phyloP scores from a whole-genome alignment of 2,797 vertebrate genomes.

The Saxicola maurus region DNA sequence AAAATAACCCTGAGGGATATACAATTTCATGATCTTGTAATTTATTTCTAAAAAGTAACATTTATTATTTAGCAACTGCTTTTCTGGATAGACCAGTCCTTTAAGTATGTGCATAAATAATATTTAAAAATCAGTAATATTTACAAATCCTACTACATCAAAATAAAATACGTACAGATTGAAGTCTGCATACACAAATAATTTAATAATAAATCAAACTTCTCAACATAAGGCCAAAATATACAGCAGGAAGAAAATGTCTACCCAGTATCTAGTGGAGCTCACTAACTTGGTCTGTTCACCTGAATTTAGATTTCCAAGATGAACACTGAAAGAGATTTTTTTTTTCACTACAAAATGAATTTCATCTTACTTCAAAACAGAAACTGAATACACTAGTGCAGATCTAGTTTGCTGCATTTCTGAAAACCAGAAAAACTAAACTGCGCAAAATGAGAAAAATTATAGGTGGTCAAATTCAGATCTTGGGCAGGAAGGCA shows the following conservation, averaged over 20 bases:
- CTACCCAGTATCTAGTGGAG: slow-evolving; percentile 38
- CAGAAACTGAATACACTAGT: slow-evolving; percentile 3
- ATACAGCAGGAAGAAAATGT: slow-evolving; percentile 54
- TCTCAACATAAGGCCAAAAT: slow-evolving; percentile 56
- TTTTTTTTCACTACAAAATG: background rate
- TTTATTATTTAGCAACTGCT: slow-evolving; percentile 72
- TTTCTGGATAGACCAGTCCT: slow-evolving; percentile 69
- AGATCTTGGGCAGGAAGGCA: slow-evolving; percentile 47
- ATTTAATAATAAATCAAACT: slow-evolving; percentile 75
- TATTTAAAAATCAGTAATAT: slow-evolving; percentile 74
- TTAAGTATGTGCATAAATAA: slow-evolving; percentile 77
- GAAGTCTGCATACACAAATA: slow-evolving; percentile 73
- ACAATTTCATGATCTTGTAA: slow-evolving; percentile 68
- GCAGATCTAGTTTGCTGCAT: slow-evolving; percentile 41
- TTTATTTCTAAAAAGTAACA: slow-evolving; percentile 72
- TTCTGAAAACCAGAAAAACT: slow-evolving; percentile 51
- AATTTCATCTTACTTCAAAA: slow-evolving; percentile 12
- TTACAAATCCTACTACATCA: slow-evolving; percentile 74
- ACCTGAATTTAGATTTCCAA: slow-evolving; percentile 23
- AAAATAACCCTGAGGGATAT: slow-evolving; percentile 80
- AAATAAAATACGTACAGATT: slow-evolving; percentile 73
- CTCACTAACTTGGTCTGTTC: slow-evolving; percentile 38
- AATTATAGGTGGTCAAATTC: slow-evolving; percentile 41
- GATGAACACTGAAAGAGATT: slow-evolving; percentile 5
- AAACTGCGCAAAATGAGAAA: slow-evolving; percentile 49